phyloP scores from a whole-genome alignment of 2,113 vertebrate genomes.

The Brachyhypopomus gauderio region DNA sequence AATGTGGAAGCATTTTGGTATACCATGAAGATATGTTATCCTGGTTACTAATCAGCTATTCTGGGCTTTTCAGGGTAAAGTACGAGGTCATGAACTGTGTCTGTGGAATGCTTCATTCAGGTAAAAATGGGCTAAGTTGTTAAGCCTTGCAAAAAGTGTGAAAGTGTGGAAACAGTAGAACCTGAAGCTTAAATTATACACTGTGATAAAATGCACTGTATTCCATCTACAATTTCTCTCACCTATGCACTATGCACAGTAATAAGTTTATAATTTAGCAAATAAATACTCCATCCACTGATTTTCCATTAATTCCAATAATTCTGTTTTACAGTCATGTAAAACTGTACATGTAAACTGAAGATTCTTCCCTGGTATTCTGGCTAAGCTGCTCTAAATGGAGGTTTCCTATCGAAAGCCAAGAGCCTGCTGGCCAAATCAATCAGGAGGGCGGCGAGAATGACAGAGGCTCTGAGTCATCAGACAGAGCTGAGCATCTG shows the following conservation, averaged over 20 bases:
- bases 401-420: not conserved
- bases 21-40: not conserved
- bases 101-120: not conserved
- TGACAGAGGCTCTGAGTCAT: conserved; percentile 13
- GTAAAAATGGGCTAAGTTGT: not conserved
- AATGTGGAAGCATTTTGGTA: not conserved
- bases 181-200: too few species aligned
- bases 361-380: not conserved
- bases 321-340: not conserved
- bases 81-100: not conserved
- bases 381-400: not conserved
- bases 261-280: too few species aligned
- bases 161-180: too few species aligned
- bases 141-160: too few species aligned
- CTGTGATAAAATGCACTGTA: too few species aligned
- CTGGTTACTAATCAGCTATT: conserved; percentile 25
- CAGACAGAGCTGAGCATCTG: not conserved
- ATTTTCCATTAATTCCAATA: not conserved
- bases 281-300: not conserved
- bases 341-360: not conserved
- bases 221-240: too few species aligned
- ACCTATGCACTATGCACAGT: too few species aligned
- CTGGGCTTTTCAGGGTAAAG: not conserved
- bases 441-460: not conserved
- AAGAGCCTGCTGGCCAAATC: not conserved